Base-by-base conservation (phyloP, 2,113 vertebrate genomes). In the Apodemus speciosus region DNA sequence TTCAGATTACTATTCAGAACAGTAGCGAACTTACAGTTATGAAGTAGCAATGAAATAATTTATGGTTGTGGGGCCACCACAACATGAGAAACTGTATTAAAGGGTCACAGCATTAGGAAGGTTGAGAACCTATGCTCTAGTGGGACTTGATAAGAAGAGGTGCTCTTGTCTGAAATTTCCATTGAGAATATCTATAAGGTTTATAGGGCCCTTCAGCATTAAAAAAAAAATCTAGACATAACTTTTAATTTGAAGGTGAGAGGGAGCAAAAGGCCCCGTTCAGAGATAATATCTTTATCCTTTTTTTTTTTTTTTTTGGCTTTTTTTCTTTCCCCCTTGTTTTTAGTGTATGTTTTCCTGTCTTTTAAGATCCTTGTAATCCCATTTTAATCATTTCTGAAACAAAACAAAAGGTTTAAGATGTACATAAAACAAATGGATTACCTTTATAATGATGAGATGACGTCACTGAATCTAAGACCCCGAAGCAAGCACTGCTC, bases 181-280 rank as follows among this genome's bases (percentile, higher is more conserved):
- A 60, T 53, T 51, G n/a, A 43, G 9, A 3, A 51, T 43, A 6
- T 40, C 83, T 60, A 60, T 38, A 72, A 87, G 56, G 13, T 46
- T 46, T 46, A 85, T 30, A 71, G 2, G 13, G 56, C 14, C 13
- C 9, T 23, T 72, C 85, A 18, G 46, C 16, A 58, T 38, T 69
- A 56, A 38, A 40, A 72, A 25, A n/a, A 85, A 93, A 13, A 83
- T 72, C 53, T 51, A 60, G 2, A 81, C 71, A 11, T 35, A 9
- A 30, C 60, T 90, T 16, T 90, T 16, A 94, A 66, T 60, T 80
- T 81, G 72, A 76, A 92, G 85, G 62, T 62, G 9, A 94, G 91
- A 90, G 11, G 38, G 6, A 20, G 53, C 56, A 71, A 90, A 96
- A 88, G 56, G 64, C 71, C 69, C 49, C 3, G 30, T 80, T 87